These are phyloP conservation scores for Papilio helenus DNA, from an alignment of 1,140 invertebrate genomes.

Conservation along the genomic window DNA sequence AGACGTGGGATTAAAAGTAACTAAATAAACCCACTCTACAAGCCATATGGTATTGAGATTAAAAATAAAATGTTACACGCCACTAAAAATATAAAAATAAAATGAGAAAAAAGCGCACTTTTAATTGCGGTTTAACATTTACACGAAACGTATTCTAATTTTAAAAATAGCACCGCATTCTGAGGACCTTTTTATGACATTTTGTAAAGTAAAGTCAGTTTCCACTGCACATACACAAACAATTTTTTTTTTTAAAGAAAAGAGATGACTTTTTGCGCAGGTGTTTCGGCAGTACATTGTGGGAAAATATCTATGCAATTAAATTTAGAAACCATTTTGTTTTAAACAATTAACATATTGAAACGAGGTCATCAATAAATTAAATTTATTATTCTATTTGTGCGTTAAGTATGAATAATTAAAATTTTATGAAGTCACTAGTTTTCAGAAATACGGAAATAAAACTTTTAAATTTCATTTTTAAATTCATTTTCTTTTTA, in stretches of 20 bases:
- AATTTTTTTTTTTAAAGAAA: background rate
- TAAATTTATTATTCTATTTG: background rate
- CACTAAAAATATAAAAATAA: no score
- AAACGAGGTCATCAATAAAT: background rate
- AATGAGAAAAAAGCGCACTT: background rate
- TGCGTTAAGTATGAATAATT: background rate
- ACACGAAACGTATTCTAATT: background rate
- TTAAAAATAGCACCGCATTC: background rate
- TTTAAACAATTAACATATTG: background rate
- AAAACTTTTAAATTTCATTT: no score
- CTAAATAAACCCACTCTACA: no score
- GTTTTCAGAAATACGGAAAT: no score
- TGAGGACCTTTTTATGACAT: background rate
- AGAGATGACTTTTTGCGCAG: background rate
- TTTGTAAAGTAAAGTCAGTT: background rate
- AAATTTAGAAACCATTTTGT: background rate
- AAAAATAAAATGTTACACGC: background rate
- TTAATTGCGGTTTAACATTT: background rate
- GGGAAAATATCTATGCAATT: background rate
- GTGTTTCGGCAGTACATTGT: background rate
- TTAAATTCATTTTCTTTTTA: no score
- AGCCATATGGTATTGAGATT: no score
- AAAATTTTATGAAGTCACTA: background rate
- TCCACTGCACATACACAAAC: background rate
- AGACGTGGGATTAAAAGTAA: no score